These are phyloP conservation scores for Stenopsyche tienmushanensis DNA, from an alignment of 1,140 invertebrate genomes.

Conservation along the genomic window DNA sequence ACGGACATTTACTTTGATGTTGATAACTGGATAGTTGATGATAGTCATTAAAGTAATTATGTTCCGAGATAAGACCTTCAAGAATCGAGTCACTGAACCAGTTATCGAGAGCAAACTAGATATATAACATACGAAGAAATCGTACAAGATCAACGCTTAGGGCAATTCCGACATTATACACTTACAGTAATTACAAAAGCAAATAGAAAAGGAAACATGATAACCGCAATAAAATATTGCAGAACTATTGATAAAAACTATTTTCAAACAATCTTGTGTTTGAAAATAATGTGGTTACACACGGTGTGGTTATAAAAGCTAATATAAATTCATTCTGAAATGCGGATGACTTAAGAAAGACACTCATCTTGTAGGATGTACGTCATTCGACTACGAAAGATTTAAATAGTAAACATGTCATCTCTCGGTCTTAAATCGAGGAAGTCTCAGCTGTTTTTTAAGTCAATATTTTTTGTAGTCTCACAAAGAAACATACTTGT, in stretches of 20 bases:
- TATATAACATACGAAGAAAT: background rate
- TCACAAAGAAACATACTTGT: no score
- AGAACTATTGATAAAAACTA: background rate
- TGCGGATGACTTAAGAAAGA: no score
- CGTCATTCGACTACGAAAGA: no score
- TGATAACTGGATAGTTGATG: background rate
- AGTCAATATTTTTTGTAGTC: no score
- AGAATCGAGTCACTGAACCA: slow-evolving; percentile 8
- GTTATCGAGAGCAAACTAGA: background rate
- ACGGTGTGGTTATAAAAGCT: background rate
- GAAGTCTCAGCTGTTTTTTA: no score
- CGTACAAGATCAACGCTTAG: slow-evolving; percentile 14
- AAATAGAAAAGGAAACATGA: background rate
- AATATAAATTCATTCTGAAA: background rate
- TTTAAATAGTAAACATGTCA: no score
- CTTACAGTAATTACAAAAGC: background rate
- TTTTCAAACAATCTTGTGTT: background rate
- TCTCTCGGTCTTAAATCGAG: no score
- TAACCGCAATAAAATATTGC: background rate
- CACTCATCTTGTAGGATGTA: no score
- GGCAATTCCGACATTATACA: slow-evolving; percentile 10
- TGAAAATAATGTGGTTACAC: background rate
- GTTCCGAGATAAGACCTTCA: slow-evolving; percentile 11
- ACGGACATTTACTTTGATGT: background rate
- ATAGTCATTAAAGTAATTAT: background rate